Conservation (phyloP, 1,140 invertebrate genomes). For the Drosophila hydei region DNA sequence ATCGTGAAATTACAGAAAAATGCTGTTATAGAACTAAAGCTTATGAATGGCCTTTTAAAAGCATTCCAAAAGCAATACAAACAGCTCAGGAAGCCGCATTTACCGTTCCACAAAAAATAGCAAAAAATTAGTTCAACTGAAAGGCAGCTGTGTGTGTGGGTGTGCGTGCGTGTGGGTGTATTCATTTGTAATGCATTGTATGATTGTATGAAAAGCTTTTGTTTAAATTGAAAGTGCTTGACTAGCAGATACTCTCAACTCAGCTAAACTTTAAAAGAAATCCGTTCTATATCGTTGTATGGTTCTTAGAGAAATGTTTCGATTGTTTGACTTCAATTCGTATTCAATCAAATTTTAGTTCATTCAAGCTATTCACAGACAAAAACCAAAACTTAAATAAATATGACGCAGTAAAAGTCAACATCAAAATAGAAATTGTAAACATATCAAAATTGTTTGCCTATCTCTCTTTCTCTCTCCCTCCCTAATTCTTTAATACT, state of each 20-base stretch:
- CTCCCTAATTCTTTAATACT: conserved; percentile 1
- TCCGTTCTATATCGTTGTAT: too few species aligned
- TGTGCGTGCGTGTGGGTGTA: not conserved
- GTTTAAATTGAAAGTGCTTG: not conserved
- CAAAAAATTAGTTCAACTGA: conserved; percentile 36
- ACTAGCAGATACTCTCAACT: not conserved
- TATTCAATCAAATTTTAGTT: not conserved
- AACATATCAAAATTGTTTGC: conserved; percentile 6
- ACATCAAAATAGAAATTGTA: not conserved
- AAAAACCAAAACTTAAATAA: not conserved
- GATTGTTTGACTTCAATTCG: too few species aligned
- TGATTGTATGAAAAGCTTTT: not conserved
- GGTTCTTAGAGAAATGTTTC: too few species aligned
- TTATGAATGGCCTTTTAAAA: conserved; percentile 79
- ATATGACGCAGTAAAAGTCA: not conserved
- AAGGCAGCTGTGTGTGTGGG: not conserved
- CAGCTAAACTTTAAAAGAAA: too few species aligned
- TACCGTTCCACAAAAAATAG: conserved; percentile 36
- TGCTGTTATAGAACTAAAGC: conserved; percentile 69
- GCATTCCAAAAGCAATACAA: conserved; percentile 64
- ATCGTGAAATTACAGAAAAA: conserved; percentile 59
- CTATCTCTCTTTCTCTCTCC: not conserved
- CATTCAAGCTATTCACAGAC: not conserved
- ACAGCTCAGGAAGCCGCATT: conserved; percentile 53
- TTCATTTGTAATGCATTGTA: not conserved